A percentile compares a stretch with the other conserved stretches of the same genome.
Evolutionary conservation across 1,140 invertebrate genomes (phyloP).

Genomic region (Gryllus bimaculatus): DNA sequence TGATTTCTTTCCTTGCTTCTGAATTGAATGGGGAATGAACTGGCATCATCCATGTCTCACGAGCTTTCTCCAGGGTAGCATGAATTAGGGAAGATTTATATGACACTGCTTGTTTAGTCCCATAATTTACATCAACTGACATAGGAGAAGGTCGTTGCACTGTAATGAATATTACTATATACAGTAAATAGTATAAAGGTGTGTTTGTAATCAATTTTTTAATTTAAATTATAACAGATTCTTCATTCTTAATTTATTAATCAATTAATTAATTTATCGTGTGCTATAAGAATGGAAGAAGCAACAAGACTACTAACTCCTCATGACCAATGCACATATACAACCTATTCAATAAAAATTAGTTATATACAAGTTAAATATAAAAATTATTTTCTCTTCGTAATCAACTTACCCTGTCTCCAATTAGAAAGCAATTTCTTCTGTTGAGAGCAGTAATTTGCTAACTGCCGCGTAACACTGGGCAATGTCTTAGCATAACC

Average conservation of each 20-base stretch:
- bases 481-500: constrained; percentile 22
- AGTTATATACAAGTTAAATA: too few relatives aligned
- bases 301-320: too few relatives aligned
- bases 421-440: constrained; percentile 5
- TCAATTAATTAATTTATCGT: too few relatives aligned
- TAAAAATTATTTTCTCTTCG: too few relatives aligned
- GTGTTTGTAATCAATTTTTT: too few relatives aligned
- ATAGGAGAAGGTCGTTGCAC: constrained; percentile 31
- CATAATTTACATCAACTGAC: constrained; percentile 32
- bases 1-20: constrained; percentile 1
- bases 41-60: constrained; percentile 19
- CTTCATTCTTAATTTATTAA: too few relatives aligned
- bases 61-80: constrained; percentile 18
- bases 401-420: constrained; percentile 19
- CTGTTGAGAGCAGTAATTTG: constrained; percentile 21
- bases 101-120: constrained; percentile 8
- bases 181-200: not conserved
- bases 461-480: constrained; percentile 20
- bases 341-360: too few relatives aligned
- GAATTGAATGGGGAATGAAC: not conserved
- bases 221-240: too few relatives aligned
- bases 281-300: too few relatives aligned
- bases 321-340: too few relatives aligned
- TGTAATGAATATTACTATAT: constrained; percentile 16
- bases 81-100: constrained; percentile 20